Evolutionary conservation across 2,113 vertebrate genomes (phyloP).

Genomic region (Speoplatyrhinus poulsoni): DNA sequence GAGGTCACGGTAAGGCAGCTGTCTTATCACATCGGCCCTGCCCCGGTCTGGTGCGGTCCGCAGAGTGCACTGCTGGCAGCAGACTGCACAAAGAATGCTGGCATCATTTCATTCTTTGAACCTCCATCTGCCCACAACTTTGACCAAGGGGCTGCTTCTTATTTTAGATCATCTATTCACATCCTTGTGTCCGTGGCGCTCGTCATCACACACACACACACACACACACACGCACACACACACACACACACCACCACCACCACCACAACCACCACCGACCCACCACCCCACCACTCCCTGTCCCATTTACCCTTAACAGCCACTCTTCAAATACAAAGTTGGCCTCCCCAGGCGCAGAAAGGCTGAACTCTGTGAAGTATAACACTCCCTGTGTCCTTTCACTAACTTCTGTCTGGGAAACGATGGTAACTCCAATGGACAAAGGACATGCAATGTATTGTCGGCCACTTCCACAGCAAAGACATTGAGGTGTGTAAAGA

Average conservation of each 20-base stretch:
- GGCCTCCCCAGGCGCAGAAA: constrained; percentile 63
- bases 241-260: too few species aligned
- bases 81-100: constrained; percentile 78
- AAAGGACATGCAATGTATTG: constrained; percentile 49
- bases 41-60: constrained; percentile 69
- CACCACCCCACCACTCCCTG: constrained; percentile 71
- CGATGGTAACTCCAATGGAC: constrained; percentile 69
- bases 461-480: constrained; percentile 57
- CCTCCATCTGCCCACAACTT: constrained; percentile 81
- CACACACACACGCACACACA: constrained; percentile 64
- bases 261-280: constrained; percentile 66
- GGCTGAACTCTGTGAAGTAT: constrained; percentile 72
- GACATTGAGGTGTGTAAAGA: constrained; percentile 54
- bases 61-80: constrained; percentile 75
- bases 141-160: constrained; percentile 80
- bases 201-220: constrained; percentile 52
- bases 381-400: constrained; percentile 72
- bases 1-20: constrained; percentile 76
- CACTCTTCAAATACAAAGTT: constrained; percentile 72
- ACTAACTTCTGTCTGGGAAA: constrained; percentile 74
- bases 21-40: constrained; percentile 74
- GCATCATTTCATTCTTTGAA: constrained; percentile 79
- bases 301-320: constrained; percentile 25
- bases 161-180: constrained; percentile 79
- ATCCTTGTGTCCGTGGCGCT: constrained; percentile 53